Evolutionary conservation across 1,140 invertebrate genomes (phyloP), one percentile per base, ranked within the genome.

Genomic region (Anoplophora glabripennis): DNA sequence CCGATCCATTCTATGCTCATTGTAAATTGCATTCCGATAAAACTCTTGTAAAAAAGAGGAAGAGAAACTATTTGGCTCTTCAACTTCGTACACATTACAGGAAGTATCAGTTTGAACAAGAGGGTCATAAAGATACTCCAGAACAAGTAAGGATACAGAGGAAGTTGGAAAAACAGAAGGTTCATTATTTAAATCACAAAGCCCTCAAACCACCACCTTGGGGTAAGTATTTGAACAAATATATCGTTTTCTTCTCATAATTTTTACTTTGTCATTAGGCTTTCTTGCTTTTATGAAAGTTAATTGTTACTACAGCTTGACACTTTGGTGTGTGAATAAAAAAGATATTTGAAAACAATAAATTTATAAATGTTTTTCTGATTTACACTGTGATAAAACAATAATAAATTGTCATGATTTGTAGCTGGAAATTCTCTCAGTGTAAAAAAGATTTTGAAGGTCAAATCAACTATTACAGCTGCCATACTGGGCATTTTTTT

Each of bases 1-100:
- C 94, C 0, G 95, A 99, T 81, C 94, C 95, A 0, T 98, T 96
- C 75, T 98, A 95, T 77, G 95, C 94, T 0, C 94, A 98, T 72
- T 99, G 96, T 73, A 93, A 93, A 77, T 80, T 95, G 18, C 92
- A 95, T 76, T 92, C 91, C 0, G 91, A 94, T 67, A 92, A 92
- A 73, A 83, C 85, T 8, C 79, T 90, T 28, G 85, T 91, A 9
- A 86, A 86, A 72, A 84, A 85, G 73, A 81, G 90, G n/a, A 86
- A 89, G 72, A 80, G 91, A 2, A 96, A 96, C 75, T 98, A 90
- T 83, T 78, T 95, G 42, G 90, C 92, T 3, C 78, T 97, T 14
- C 92, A 95, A 69, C 78, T 94, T 12, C 82, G 93, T 54, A 89
- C 89, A 45, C 84, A 86, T 53, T 85, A 88, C 66, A 79, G 85